phyloP scores from a whole-genome alignment of 2,797 vertebrate species.

The Schizopygopsis pylzovi region DNA sequence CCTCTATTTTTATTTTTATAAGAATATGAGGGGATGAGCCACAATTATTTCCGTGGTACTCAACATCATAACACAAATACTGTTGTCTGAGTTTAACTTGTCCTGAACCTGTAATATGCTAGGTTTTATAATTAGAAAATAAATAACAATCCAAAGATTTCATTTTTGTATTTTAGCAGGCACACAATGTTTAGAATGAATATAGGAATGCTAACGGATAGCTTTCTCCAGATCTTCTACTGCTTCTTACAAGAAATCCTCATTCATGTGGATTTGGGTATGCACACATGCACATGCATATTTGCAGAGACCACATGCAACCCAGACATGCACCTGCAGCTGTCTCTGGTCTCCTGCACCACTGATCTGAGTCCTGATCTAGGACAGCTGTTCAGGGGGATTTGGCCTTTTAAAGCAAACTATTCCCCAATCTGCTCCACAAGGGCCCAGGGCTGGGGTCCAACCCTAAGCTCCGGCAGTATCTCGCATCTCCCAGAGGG shows the following conservation, averaged over 20 bases:
- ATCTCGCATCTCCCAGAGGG: constrained; percentile 43
- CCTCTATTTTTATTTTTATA: background rate
- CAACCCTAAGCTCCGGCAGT: constrained; percentile 48
- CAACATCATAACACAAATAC: background rate
- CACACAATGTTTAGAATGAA: background rate
- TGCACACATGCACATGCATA: constrained; percentile 24
- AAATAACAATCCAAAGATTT: background rate
- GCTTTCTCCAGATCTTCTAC: background rate
- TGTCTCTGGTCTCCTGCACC: constrained; percentile 41
- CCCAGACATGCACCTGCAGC: constrained; percentile 58
- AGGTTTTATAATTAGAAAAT: background rate
- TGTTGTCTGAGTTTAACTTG: background rate
- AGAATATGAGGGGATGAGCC: background rate
- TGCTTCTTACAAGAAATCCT: constrained; percentile 11
- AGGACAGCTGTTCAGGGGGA: constrained; percentile 78
- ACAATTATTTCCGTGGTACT: no score
- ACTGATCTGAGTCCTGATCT: constrained; percentile 72
- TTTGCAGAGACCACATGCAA: constrained; percentile 41
- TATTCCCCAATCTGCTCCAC: constrained; percentile 61
- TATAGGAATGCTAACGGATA: background rate
- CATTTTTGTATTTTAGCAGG: background rate
- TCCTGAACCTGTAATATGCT: background rate
- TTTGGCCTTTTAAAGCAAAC: constrained; percentile 82
- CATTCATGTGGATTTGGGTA: constrained; percentile 30
- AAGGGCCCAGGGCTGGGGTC: constrained; percentile 55